These are phyloP conservation scores for Stenichneumon culpator DNA, from an alignment of 2,888 invertebrate genomes.

Conservation along the genomic window DNA sequence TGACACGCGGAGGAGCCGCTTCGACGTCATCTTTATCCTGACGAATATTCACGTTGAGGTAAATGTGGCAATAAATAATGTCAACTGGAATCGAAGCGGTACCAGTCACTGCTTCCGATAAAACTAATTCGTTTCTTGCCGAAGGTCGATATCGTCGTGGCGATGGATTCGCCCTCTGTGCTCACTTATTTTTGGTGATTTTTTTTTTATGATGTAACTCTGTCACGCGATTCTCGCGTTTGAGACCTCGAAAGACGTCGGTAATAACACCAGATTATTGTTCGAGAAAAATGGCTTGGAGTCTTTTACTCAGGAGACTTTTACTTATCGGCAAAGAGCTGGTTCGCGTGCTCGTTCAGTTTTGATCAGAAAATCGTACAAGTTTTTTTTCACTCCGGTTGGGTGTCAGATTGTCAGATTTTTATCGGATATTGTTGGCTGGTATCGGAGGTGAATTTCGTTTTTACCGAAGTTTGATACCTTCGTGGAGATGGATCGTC, in stretches of 20 bases:
- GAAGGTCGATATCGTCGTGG: conserved; percentile 68
- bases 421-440: neutral
- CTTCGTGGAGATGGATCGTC: too few species aligned
- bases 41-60: neutral
- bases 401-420: neutral
- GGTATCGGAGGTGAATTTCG: neutral
- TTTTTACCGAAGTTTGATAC: too few species aligned
- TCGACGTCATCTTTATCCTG: neutral
- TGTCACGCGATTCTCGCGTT: conserved; percentile 68
- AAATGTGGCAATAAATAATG: conserved; percentile 58
- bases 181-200: neutral
- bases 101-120: conserved; percentile 70
- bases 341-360: neutral
- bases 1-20: conserved; percentile 46
- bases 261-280: too few species aligned
- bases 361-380: neutral
- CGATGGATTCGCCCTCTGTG: conserved; percentile 36
- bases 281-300: conserved; percentile 10
- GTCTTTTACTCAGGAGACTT: neutral
- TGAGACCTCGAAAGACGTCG: conserved; percentile 20
- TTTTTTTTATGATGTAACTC: conserved; percentile 18
- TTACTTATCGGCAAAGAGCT: neutral
- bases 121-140: conserved; percentile 66
- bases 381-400: neutral
- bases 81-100: conserved; percentile 56